phyloP scores from a whole-genome alignment of 2,113 vertebrate genomes.

The Canis aureus region DNA sequence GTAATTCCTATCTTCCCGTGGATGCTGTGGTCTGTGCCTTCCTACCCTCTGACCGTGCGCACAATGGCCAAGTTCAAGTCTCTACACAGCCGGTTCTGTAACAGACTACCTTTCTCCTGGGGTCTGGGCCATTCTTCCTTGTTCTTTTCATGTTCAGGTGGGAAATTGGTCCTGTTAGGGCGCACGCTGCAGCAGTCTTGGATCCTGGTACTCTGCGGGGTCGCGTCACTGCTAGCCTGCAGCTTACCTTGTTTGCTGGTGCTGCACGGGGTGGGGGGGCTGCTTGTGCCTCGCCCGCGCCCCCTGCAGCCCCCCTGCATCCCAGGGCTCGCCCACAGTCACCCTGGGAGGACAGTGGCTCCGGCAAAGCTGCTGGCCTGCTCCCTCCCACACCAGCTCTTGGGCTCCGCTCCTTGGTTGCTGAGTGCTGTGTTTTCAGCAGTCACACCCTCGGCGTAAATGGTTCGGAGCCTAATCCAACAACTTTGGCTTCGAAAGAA shows the following conservation, averaged over 20 bases:
- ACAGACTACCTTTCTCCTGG: background rate
- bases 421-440: background rate
- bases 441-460: background rate
- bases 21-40: too few species aligned
- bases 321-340: background rate
- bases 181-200: accelerated
- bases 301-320: background rate
- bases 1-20: accelerated
- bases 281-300: too few species aligned
- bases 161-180: background rate
- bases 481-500: background rate
- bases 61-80: background rate
- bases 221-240: accelerated
- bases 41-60: background rate
- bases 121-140: background rate
- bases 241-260: background rate
- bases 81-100: background rate
- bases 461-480: background rate
- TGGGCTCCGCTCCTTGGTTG: background rate
- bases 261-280: background rate
- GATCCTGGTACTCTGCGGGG: background rate
- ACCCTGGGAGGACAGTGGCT: background rate
- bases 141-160: background rate
- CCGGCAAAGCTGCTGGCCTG: background rate
- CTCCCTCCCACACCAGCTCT: background rate